Percentiles rank a stretch among this genome's conserved stretches.
phyloP scores from a whole-genome alignment of 2,888 invertebrate genomes.

The Lasioglossum morio region DNA sequence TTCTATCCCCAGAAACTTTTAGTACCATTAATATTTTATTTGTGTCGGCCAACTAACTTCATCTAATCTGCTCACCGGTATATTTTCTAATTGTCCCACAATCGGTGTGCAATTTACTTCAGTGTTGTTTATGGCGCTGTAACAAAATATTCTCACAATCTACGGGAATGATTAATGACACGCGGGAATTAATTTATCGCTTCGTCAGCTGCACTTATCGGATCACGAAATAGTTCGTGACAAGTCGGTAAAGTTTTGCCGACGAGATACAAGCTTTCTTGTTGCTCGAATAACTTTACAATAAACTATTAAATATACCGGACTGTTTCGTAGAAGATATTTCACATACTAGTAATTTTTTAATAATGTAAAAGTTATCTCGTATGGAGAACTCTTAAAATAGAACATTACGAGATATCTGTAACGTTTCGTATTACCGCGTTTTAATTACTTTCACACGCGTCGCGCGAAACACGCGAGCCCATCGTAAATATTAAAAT shows the following conservation, averaged over 20 bases:
- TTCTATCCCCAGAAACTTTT: neutral
- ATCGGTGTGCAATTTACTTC: neutral
- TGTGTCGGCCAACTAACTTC: neutral
- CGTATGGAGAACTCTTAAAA: neutral
- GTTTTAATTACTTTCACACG: conserved; percentile 13
- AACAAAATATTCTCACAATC: neutral
- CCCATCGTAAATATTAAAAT: conserved; percentile 4
- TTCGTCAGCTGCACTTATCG: neutral
- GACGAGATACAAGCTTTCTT: neutral
- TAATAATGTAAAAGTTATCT: neutral
- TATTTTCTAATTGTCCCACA: neutral
- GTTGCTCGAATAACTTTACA: neutral
- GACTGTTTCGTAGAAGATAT: neutral
- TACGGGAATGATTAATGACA: neutral
- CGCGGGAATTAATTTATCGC: neutral
- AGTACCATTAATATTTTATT: no score
- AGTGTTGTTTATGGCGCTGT: neutral
- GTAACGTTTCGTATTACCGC: neutral
- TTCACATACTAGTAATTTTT: neutral
- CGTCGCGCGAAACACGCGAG: neutral
- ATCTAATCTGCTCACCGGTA: neutral
- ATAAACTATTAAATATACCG: neutral
- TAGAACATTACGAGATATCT: neutral
- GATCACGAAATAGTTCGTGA: neutral
- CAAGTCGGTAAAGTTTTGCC: neutral